Conservation (phyloP, 2,888 invertebrate species). For the Hyposoter didymator region DNA sequence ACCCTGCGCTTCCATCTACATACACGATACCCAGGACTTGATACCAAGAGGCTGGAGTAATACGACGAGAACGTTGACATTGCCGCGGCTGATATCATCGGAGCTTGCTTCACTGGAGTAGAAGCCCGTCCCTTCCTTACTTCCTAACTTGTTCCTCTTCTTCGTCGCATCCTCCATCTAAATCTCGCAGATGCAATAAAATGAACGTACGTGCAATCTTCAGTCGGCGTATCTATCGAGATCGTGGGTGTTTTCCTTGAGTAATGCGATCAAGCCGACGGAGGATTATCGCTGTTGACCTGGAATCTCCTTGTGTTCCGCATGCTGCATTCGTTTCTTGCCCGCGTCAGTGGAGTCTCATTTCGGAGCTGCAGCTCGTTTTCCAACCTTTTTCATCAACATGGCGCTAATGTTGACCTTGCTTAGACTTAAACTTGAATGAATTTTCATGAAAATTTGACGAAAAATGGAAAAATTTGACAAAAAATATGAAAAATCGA, state of each 20-base stretch:
- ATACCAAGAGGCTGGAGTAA: conserved; percentile 66
- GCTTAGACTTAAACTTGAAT: not conserved
- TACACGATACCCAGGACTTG: conserved; percentile 44
- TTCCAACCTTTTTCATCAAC: not conserved
- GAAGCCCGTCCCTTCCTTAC: conserved; percentile 66
- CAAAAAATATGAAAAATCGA: too few species aligned
- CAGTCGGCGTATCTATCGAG: conserved; percentile 45
- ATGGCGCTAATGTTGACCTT: not conserved
- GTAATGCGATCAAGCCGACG: conserved; percentile 42
- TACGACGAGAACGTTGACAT: conserved; percentile 55
- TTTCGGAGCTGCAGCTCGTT: not conserved
- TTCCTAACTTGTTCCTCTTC: conserved; percentile 11
- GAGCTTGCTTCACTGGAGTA: conserved; percentile 73
- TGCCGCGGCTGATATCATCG: conserved; percentile 34
- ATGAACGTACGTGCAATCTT: conserved; percentile 69
- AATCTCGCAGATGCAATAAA: conserved; percentile 72
- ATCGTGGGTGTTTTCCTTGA: conserved; percentile 25
- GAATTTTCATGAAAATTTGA: too few species aligned
- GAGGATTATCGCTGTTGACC: conserved; percentile 63
- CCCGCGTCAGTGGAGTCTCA: too few species aligned
- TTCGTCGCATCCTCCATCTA: conserved; percentile 63
- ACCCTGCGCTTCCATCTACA: conserved; percentile 3
- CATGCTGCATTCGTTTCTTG: conserved; percentile 40
- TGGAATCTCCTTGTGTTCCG: conserved; percentile 54
- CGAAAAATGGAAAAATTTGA: too few species aligned